Evolutionary conservation across 1,140 invertebrate species (phyloP), one percentile per base, ranked within the genome.

Genomic region (Drosophila guanche): DNA sequence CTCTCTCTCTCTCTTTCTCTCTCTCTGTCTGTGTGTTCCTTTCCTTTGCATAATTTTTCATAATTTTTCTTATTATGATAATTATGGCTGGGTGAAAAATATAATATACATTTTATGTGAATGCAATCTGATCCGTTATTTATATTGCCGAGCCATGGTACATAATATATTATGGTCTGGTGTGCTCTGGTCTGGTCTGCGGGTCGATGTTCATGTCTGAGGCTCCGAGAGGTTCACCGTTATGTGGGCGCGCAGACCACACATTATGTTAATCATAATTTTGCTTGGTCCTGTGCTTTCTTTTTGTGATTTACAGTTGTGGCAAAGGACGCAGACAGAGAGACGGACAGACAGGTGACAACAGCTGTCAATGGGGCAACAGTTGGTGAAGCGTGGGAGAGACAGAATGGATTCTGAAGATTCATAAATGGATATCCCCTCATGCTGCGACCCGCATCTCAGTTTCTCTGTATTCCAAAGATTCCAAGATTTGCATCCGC

Each of bases 111-210:
- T 89, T 89, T 69, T 89, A 58, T 83, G 76, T 72, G 85, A 89
- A 89, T 89, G 85, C 79, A 89, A 89, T 89, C 69, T 62, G 85
- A 89, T 89, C 80, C 72, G 72, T 85, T 85, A 85, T 89, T 85
- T 79, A 85, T 79, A 71, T 68, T 37, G 33, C 4, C 29, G 29
- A 10, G 29, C 8, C 8, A 3, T 62, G 72, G 42, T 47, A 72
- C 66, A 81, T 67, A 61, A 58, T 83, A 69, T 69, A 50, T 66
- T 43, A 41, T 10, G 68, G 50, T 48, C 41, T 68, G 66, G 43
- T 29, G 12, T 14, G 27, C 45, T 63, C n/a, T 43, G 25, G 52
- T 73, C 61, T 48, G 65, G 76, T 84, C 75, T 72, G 67, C 67
- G 72, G 79, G 74, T 77, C 52, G 57, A 59, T 70, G 65, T 52